phyloP scores from a whole-genome alignment of 2,797 vertebrate genomes.

The Alectoris magna region DNA sequence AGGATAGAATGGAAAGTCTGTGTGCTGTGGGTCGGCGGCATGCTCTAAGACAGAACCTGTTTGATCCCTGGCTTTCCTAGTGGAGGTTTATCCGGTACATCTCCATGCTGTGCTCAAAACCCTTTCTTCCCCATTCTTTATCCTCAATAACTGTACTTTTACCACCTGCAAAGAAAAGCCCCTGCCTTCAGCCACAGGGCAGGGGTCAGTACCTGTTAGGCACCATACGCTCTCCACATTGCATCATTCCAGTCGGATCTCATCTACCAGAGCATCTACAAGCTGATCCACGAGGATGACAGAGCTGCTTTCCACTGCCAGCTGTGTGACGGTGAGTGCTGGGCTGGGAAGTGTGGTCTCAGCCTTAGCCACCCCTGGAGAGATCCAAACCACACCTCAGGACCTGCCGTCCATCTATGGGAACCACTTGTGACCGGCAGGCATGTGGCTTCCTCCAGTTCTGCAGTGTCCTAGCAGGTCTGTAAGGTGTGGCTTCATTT shows the following conservation, averaged over 20 bases:
- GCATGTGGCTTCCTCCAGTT: background rate
- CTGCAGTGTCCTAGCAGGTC: background rate
- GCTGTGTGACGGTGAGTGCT: slow-evolving; percentile 69
- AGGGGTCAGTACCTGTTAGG: background rate
- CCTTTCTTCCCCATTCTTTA: background rate
- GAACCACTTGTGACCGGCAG: background rate
- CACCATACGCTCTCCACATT: background rate
- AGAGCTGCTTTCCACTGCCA: slow-evolving; percentile 80
- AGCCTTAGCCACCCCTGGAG: background rate
- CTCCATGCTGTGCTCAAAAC: fast-evolving
- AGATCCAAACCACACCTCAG: background rate
- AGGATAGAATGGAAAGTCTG: background rate
- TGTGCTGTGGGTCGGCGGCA: background rate
- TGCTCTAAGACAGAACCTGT: background rate
- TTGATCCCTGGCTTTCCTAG: background rate
- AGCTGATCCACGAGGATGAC: slow-evolving; percentile 85
- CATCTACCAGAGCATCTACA: slow-evolving; percentile 84
- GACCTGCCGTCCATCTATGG: background rate
- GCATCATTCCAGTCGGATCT: slow-evolving; percentile 81
- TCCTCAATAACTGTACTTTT: fast-evolving
- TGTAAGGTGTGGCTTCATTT: background rate
- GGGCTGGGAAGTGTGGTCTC: background rate
- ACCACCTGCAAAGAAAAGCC: background rate
- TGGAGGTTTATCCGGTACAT: background rate
- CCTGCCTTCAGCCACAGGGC: background rate